These are phyloP conservation scores for Saxidomus purpurata DNA, from an alignment of 1,140 invertebrate species.

Conservation along the genomic window DNA sequence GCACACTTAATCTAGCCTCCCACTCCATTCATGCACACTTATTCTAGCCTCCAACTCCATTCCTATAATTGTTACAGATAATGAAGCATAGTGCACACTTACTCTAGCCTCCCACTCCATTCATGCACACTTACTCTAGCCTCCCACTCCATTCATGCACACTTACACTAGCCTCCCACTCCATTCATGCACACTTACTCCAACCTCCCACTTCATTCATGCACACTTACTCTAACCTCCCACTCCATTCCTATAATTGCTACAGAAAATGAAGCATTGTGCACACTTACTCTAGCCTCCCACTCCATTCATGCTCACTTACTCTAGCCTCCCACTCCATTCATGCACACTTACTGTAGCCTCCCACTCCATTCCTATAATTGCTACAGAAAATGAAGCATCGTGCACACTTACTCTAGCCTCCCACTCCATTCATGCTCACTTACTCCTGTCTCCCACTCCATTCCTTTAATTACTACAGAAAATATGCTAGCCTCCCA, in stretches of 20 bases:
- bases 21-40: conserved; percentile 86
- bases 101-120: conserved; percentile 88
- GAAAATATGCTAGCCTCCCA: conserved; percentile 87
- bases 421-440: conserved; percentile 88
- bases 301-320: conserved; percentile 65
- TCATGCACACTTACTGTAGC: conserved; percentile 85
- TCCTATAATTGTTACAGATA: too few species aligned
- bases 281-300: conserved; percentile 85
- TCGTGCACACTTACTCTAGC: conserved; percentile 86
- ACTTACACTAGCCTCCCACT: conserved; percentile 88
- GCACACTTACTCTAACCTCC: conserved; percentile 86
- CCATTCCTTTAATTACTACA: conserved; percentile 87
- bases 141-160: conserved; percentile 88
- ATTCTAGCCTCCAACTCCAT: conserved; percentile 86
- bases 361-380: conserved; percentile 88
- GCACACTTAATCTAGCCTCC: conserved; percentile 87
- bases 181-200: conserved; percentile 87
- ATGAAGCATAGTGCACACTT: conserved; percentile 82
- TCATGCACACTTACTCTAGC: conserved; percentile 85
- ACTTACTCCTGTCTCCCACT: conserved; percentile 82
- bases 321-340: conserved; percentile 81
- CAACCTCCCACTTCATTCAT: conserved; percentile 88
- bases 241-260: too few species aligned
- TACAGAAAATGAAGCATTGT: too few species aligned
- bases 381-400: conserved; percentile 79